Conservation (phyloP, 2,113 vertebrate species). For the Garra rufa region DNA sequence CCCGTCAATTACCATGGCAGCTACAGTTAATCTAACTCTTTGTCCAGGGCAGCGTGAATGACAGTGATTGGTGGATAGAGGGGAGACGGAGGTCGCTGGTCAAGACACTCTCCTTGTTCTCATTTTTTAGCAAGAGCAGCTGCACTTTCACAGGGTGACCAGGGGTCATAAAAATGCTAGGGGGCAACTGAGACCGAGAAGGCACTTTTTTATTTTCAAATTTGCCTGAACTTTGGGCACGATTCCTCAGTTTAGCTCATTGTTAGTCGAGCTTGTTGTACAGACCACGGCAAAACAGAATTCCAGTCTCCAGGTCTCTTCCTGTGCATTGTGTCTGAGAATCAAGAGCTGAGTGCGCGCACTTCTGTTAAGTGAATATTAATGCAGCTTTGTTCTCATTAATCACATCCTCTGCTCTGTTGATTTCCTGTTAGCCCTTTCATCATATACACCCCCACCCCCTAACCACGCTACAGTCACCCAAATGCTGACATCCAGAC, state of each 20-base stretch:
- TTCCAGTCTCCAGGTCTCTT: conserved; percentile 38
- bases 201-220: conserved; percentile 2
- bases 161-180: conserved; percentile 41
- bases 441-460: conserved; percentile 44
- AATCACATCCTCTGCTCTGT: conserved; percentile 64
- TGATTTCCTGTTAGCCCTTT: conserved; percentile 57
- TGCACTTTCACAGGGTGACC: conserved; percentile 48
- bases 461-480: conserved; percentile 41
- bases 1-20: conserved; percentile 29
- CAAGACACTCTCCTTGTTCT: conserved; percentile 67
- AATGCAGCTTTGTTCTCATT: conserved; percentile 65
- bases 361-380: conserved; percentile 62
- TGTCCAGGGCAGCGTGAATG: conserved; percentile 55
- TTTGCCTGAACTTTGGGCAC: background rate
- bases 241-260: conserved; percentile 19
- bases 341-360: conserved; percentile 8
- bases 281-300: conserved; percentile 36
- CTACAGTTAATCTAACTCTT: conserved; percentile 65
- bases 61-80: conserved; percentile 62
- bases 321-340: conserved; percentile 1
- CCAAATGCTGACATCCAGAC: conserved; percentile 30
- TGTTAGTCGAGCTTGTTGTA: background rate
- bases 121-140: conserved; percentile 58
- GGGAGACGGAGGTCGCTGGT: conserved; percentile 64
- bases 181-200: conserved; percentile 20